Evolutionary conservation across 2,113 vertebrate genomes (phyloP), one percentile per base, ranked within the genome.

Genomic region (Grammomys dolichurus): DNA sequence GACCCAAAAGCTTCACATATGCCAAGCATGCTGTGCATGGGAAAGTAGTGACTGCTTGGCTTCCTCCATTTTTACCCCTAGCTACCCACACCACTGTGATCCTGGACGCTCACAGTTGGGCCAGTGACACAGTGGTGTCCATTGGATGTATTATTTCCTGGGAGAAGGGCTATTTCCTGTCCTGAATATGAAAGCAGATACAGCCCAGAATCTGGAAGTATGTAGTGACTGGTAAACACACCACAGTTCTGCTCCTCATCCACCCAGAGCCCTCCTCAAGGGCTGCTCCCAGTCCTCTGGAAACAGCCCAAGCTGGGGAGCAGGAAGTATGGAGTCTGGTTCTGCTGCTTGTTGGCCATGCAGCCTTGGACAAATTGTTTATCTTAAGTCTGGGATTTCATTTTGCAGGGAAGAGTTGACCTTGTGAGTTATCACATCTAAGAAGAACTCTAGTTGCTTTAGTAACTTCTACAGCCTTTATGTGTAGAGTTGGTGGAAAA

Each of bases 261-360:
- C 31, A 82, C 91, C 48, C 72, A n/a, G 93, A 65, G 24, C 54
- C 28, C 54, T 54, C 54, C 77, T 69, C 0, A 7, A 48, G 76
- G 67, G 16, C 81, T 56, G 75, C 82, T 58, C 28, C 24, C 63
- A 60, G 51, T 22, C 6, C 40, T 78, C 48, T 67, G 88, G 69
- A 88, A 97, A 84, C 9, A 94, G 75, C 51, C 78, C 91, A 87
- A 89, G 19, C 28, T 48, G 65, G 65, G 95, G 78, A 75, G 70
- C 93, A 87, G 63, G 87, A 95, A 91, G 88, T 93, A 13, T 87
- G 93, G 72, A 89, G 84, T 58, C 93, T 70, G 72, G 26, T 85
- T 92, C 81, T 87, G 84, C 69, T 69, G 10, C 89, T 73, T 67
- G 43, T 40, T 26, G 33, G n/a, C 86, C 78, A 70, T 19, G 65